A percentile compares a stretch with the other conserved stretches of the same genome.
Evolutionary conservation across 2,113 vertebrate species (phyloP).

Genomic region (Muntiacus reevesi): DNA sequence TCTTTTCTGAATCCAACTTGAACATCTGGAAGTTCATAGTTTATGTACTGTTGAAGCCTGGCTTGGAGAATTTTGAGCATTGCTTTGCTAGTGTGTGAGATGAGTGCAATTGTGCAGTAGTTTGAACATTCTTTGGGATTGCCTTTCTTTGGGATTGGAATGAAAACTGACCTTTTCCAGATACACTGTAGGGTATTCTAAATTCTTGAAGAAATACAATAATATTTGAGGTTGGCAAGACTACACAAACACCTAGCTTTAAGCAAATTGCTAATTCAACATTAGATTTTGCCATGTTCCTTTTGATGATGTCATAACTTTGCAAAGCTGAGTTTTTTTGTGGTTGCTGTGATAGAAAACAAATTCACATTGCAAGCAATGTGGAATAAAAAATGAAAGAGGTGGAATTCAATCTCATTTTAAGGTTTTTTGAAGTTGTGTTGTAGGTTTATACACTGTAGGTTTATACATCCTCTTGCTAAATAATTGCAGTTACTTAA

Average conservation of each 20-base stretch:
- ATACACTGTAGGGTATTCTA: background rate
- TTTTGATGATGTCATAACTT: background rate
- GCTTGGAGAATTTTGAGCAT: background rate
- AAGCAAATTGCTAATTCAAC: background rate
- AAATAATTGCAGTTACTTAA: background rate
- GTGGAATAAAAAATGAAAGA: background rate
- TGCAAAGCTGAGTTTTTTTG: background rate
- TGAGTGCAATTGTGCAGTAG: background rate
- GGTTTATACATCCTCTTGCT: background rate
- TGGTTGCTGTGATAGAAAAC: background rate
- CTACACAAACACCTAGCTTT: background rate
- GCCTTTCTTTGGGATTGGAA: background rate
- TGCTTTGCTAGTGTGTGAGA: background rate
- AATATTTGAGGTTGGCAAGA: background rate
- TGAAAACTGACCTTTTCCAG: background rate
- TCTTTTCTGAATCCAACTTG: background rate
- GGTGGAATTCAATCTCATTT: background rate
- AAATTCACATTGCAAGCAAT: background rate
- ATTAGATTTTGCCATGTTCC: background rate
- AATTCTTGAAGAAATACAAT: constrained; percentile 9
- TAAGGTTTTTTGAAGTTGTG: background rate
- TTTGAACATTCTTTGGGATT: background rate
- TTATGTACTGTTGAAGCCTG: background rate
- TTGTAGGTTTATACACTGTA: background rate
- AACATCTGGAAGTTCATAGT: background rate